These are phyloP conservation scores for Streblospio benedicti DNA, from an alignment of 1,140 invertebrate genomes.

Conservation along the genomic window DNA sequence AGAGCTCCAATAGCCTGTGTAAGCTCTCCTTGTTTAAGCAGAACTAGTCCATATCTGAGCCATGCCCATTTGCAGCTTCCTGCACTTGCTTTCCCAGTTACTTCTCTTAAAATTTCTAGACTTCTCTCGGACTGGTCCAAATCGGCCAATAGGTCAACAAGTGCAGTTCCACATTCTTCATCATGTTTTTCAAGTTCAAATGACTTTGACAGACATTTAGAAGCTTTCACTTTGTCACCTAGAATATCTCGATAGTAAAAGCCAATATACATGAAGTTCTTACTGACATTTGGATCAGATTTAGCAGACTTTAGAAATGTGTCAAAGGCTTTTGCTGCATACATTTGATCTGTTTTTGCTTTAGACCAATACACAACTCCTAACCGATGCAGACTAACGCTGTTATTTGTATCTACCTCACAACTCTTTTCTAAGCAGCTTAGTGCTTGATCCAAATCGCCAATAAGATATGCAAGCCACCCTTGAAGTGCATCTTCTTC, in stretches of 20 bases:
- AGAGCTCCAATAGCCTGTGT: conserved; percentile 66
- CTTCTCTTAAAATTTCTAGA: conserved; percentile 56
- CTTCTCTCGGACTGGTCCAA: conserved; percentile 63
- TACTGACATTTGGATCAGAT: too few species aligned
- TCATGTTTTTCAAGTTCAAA: conserved; percentile 62
- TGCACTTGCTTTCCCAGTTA: conserved; percentile 45
- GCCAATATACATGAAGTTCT: not conserved
- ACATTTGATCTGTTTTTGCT: too few species aligned
- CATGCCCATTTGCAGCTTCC: conserved; percentile 72
- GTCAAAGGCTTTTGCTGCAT: too few species aligned
- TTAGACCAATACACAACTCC: too few species aligned
- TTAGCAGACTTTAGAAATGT: too few species aligned
- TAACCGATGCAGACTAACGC: too few species aligned
- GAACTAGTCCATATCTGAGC: conserved; percentile 65
- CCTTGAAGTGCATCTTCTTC: too few species aligned
- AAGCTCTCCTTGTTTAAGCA: conserved; percentile 62
- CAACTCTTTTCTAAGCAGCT: too few species aligned
- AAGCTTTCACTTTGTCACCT: conserved; percentile 58
- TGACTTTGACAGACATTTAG: conserved; percentile 74
- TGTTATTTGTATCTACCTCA: too few species aligned
- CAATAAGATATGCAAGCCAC: too few species aligned
- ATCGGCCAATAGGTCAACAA: conserved; percentile 66
- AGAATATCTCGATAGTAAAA: conserved; percentile 30
- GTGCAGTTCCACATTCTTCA: conserved; percentile 58
- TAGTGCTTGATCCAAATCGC: too few species aligned